Base-by-base conservation (phyloP, 2,113 vertebrate species). In the Ceratotherium simum region DNA sequence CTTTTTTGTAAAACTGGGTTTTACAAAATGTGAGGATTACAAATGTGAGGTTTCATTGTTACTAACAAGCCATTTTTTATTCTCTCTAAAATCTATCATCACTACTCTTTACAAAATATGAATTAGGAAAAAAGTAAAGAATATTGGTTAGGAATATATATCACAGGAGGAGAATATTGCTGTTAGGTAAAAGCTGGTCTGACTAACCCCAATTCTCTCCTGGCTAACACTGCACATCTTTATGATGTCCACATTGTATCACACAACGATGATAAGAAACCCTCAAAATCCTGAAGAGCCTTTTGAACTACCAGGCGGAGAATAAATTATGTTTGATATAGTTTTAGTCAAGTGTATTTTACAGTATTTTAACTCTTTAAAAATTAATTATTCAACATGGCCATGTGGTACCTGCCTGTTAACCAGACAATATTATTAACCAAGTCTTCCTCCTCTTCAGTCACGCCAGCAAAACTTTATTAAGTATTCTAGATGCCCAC, bases 71-170 rank as follows among this genome's bases (percentile, higher is more conserved):
- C 82, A 73, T 90, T 58, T 88, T 79, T 88, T 65, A 73, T 92
- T 94, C 90, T 60, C n/a, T 90, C 90, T 95, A 72, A 95, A 62
- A n/a, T 73, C 58, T 39, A 89, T 7, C 31, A 69, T 89, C 58
- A 58, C 31, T 1, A 5, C 27, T 72, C 14, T 73, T 83, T 89
- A 79, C 82, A 82, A 70, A 78, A 54, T 39, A 69, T 14, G 62
- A 79, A 70, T 84, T 84, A 78, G 36, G 62, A 90, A 90, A 62
- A 89, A 88, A 46, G 11, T 75, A 75, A 67, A 76, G 39, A 70
- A 70, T 80, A 48, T 56, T 88, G 46, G 8, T 81, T 87, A 87
- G 29, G 31, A 72, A 48, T 64, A 73, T 75, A 56, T 48, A 65
- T 65, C 42, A 87, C 29, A 87, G n/a, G 62, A 92, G 81, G 56